Evolutionary conservation across 2,888 invertebrate species (phyloP), one percentile per base, ranked within the genome.

Genomic region (Drosophila paucipuncta): DNA sequence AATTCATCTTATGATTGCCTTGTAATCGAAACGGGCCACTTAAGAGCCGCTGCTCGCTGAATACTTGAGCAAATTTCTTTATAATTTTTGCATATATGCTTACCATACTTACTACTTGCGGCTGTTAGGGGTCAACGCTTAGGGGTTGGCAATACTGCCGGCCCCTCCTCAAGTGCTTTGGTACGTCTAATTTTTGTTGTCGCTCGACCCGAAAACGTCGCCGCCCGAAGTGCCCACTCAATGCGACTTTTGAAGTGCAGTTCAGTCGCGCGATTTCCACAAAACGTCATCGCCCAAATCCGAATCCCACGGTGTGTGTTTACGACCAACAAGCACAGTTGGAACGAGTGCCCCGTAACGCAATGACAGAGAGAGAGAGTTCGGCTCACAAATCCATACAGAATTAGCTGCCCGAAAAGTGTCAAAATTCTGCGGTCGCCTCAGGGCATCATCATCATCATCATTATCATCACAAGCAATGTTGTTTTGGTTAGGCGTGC

Each of bases 221-320:
- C 87, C 76, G 76, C 61, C n/a, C 68, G 31, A 87, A 86, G 86
- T 86, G 87, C 81, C 89, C 89, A 87, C 86, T 86, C 79, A 55
- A 83, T 59, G 78, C 82, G 86, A 88, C 82, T 85, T 76, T 67
- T 83, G 63, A 70, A 84, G 84, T 85, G 86, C 77, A 68, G 61
- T 69, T 71, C 73, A 61, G 71, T 59, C 68, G 52, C 69, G 69
- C 76, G 63, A 65, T 71, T 71, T 68, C 64, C 30, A 35, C 30
- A 37, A 61, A 47, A 37, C 72, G 58, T 43, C 49, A 62, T 31
- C 61, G 62, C 62, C 62, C 35, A 49, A 35, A 25, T 11, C 72
- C 89, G 92, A 92, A 91, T 93, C 93, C 93, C 93, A 93, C 93
- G 92, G 93, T 92, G 91, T 92, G 91, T 93, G 92, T 93, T 92